phyloP scores from a whole-genome alignment of 2,797 vertebrate genomes.

The Pitangus sulphuratus region DNA sequence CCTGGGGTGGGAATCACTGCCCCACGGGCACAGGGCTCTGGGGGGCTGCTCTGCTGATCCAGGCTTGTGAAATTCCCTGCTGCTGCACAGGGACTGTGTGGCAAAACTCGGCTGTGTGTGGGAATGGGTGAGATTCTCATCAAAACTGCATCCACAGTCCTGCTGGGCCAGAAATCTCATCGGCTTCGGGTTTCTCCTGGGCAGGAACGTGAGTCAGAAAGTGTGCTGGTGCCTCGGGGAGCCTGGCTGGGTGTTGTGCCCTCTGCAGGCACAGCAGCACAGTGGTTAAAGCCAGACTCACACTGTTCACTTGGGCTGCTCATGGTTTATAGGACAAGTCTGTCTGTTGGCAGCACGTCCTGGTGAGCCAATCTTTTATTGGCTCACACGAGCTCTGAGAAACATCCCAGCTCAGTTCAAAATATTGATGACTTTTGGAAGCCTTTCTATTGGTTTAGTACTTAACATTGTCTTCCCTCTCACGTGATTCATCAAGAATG shows the following conservation, averaged over 20 bases:
- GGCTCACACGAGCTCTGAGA: conserved; percentile 14
- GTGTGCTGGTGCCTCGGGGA: neutral
- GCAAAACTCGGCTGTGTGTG: neutral
- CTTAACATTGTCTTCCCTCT: neutral
- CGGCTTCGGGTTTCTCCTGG: neutral
- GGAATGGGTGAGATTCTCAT: neutral
- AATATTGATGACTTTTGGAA: conserved; percentile 40
- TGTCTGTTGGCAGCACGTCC: conserved; percentile 41
- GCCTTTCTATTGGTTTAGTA: conserved; percentile 25
- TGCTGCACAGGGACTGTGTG: neutral
- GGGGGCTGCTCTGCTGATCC: neutral
- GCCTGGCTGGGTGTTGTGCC: neutral
- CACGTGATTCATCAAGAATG: conserved; percentile 28
- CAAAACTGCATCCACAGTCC: neutral
- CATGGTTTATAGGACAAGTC: conserved; percentile 35
- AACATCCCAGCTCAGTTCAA: conserved; percentile 4
- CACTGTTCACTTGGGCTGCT: conserved; percentile 14
- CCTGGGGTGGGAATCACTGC: neutral
- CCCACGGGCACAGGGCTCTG: neutral
- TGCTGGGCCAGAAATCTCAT: neutral
- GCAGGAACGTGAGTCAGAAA: neutral
- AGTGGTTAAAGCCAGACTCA: conserved; percentile 47
- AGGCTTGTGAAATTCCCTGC: neutral
- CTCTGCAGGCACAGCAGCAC: neutral
- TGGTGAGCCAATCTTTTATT: conserved; percentile 31